phyloP scores from a whole-genome alignment of 2,888 invertebrate species.

The Dermolepida albohirtum region DNA sequence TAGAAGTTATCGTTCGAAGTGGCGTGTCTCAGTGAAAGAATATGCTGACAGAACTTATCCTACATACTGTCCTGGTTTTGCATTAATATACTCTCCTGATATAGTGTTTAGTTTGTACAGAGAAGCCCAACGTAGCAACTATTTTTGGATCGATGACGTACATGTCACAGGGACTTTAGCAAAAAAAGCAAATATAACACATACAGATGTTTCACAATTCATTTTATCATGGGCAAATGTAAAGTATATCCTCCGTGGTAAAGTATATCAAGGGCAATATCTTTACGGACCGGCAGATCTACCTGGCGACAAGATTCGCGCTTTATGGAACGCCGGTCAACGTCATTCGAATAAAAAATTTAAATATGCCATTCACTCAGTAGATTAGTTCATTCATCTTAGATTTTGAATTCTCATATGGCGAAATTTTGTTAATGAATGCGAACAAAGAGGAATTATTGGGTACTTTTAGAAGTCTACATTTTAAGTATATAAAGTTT shows the following conservation, averaged over 20 bases:
- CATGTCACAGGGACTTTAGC: conserved; percentile 75
- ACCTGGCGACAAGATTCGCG: background rate
- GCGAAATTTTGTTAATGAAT: background rate
- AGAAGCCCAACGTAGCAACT: conserved; percentile 69
- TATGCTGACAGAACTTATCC: conserved; percentile 76
- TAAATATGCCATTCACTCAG: conserved; percentile 17
- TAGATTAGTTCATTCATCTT: conserved; percentile 1
- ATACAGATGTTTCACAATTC: conserved; percentile 63
- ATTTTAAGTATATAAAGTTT: background rate
- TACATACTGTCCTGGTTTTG: conserved; percentile 80
- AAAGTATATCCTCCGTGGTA: conserved; percentile 12
- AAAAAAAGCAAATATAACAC: conserved; percentile 69
- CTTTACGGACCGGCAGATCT: conserved; percentile 22
- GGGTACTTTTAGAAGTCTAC: conserved; percentile 7
- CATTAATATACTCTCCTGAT: conserved; percentile 71
- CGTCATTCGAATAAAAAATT: conserved; percentile 18
- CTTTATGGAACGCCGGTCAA: conserved; percentile 4
- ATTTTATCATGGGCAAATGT: conserved; percentile 2
- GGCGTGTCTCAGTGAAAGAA: conserved; percentile 79
- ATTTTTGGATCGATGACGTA: conserved; percentile 83
- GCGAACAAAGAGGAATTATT: conserved; percentile 1
- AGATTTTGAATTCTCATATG: conserved; percentile 9
- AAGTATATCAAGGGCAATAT: conserved; percentile 7
- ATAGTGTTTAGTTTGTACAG: conserved; percentile 68
- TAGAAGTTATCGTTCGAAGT: conserved; percentile 77